Base-by-base conservation (phyloP, 2,113 vertebrate species). In the Seriola quinqueradiata region DNA sequence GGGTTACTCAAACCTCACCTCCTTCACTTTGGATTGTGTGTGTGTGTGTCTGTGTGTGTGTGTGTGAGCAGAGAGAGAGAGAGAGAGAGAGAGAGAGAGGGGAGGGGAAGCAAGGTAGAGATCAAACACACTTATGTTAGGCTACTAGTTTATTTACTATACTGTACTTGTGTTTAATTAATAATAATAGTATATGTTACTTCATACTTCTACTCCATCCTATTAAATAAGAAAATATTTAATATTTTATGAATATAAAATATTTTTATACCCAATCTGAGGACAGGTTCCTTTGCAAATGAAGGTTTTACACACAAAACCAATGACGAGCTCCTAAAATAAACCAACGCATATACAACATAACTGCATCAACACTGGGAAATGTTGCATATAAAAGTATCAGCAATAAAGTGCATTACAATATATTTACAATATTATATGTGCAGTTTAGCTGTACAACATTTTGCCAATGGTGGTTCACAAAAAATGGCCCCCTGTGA, bases 91-190 rank as follows among this genome's bases (percentile, higher is more conserved):
- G 32, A 9, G 57, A 38, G 60, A 13, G 46, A 70, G 52, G 10
- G 28, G 32, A 32, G 58, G 25, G 42, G 8, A 1, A 21, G 57
- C 6, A 34, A 63, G 17, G 71, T 68, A 48, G 58, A 79, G 65
- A 76, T 86, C 84, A 72, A 60, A 79, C 77, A 83, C 59, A 79
- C 60, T 57, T 54, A 3, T 61, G 65, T 83, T 65, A 63, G 28
- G 28, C 28, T 28, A 28, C 38, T 65, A 38, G 38, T 38, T 38
- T 38, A 63, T 79, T 64, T 46, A 34, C 13, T 50, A 14, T 4
- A 48, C 54, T 36, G 55, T 16, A 38, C 19, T 66, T 28, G 4
- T 0, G 19, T 54, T 8, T 8, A 28, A 28, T 28, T 28, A 28
- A 28, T 28, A 28, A 28, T 28, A 28, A 28, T 28, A 28, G 28